Evolutionary conservation across 2,113 vertebrate species (phyloP).

Genomic region (Rhabdomys dilectus): DNA sequence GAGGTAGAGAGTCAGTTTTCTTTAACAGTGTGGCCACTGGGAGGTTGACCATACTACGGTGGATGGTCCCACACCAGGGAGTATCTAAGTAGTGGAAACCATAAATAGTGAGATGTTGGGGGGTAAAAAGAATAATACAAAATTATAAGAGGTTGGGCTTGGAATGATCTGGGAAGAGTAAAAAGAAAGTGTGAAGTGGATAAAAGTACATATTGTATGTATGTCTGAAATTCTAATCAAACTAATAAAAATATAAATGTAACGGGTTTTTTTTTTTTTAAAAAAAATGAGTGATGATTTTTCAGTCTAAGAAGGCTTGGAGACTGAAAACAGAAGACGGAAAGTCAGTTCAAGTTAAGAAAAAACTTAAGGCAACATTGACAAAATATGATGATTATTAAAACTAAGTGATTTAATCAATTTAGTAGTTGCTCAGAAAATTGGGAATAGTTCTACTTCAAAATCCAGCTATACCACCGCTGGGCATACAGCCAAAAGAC

Average conservation of each 20-base stretch:
- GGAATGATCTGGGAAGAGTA: no score
- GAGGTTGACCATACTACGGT: not conserved
- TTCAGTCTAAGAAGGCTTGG: not conserved
- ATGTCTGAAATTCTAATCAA: not conserved
- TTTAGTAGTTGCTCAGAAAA: no score
- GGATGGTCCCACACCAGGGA: not conserved
- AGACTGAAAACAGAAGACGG: not conserved
- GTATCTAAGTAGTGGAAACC: not conserved
- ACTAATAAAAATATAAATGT: not conserved
- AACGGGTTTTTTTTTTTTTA: not conserved
- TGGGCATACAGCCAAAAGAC: no score
- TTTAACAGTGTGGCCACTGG: not conserved
- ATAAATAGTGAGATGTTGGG: no score
- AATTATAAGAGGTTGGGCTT: not conserved
- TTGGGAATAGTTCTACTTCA: no score
- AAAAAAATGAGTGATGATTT: not conserved
- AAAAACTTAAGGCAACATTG: conserved; percentile 16
- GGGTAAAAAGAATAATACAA: not conserved
- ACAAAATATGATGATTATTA: not conserved
- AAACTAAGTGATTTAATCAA: not conserved
- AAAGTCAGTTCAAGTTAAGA: conserved; percentile 25
- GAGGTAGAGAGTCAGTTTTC: not conserved
- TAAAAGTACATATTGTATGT: not conserved
- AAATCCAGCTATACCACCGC: no score
- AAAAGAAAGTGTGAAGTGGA: not conserved